Evolutionary conservation across 2,888 invertebrate species (phyloP).

Genomic region (Elysia crispata): DNA sequence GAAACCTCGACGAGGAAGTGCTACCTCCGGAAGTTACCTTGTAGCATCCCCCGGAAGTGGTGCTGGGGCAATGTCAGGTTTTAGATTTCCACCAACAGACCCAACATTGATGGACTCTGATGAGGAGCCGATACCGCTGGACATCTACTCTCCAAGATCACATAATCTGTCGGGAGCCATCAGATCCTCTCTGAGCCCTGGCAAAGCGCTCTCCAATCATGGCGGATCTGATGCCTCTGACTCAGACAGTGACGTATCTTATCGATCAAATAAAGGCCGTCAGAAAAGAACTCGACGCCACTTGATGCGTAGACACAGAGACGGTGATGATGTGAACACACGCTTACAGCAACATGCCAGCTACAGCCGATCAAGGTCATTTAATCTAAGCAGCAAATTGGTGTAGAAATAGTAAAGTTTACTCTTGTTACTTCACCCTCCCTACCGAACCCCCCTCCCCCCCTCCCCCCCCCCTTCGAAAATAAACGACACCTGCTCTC

Average conservation of each 20-base stretch:
- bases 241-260: conserved; percentile 1
- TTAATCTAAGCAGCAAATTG: too few relatives aligned
- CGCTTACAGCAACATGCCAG: too few relatives aligned
- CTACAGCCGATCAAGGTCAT: too few relatives aligned
- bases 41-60: not conserved
- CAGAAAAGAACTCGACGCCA: conserved; percentile 6
- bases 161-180: not conserved
- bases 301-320: not conserved
- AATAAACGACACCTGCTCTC: too few relatives aligned
- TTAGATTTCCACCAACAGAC: not conserved
- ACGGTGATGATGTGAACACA: not conserved
- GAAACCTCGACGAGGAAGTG: not conserved
- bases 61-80: not conserved
- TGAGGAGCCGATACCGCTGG: conserved; percentile 11
- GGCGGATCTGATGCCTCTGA: not conserved
- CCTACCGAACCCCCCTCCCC: too few relatives aligned
- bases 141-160: conserved; percentile 22
- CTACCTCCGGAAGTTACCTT: not conserved
- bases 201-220: not conserved
- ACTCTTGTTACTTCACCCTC: too few relatives aligned
- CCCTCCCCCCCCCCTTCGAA: too few relatives aligned
- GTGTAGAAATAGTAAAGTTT: too few relatives aligned
- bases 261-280: not conserved
- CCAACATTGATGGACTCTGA: not conserved
- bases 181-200: not conserved